These are phyloP conservation scores for Drosophila quadrilineata DNA, from an alignment of 1,140 invertebrate species.

Conservation along the genomic window DNA sequence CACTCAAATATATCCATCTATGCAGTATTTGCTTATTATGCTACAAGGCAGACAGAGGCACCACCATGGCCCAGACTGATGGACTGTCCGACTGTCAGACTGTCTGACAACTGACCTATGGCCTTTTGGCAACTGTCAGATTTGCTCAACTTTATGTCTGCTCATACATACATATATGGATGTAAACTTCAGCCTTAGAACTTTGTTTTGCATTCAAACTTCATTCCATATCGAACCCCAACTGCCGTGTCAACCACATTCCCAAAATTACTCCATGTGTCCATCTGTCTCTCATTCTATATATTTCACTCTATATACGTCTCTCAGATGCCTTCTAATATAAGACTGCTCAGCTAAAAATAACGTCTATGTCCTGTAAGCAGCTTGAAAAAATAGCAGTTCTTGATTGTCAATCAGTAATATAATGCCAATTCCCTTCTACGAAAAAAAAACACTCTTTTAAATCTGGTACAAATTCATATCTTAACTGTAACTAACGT, in stretches of 20 bases:
- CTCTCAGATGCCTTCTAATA: neutral
- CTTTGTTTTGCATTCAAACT: conserved; percentile 62
- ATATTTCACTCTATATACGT: neutral
- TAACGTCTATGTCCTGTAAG: conserved; percentile 58
- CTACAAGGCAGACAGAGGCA: neutral
- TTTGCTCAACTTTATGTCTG: conserved; percentile 56
- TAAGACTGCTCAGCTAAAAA: conserved; percentile 31
- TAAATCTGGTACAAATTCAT: too few species aligned
- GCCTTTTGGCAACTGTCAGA: neutral
- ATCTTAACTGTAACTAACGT: too few species aligned
- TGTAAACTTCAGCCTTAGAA: conserved; percentile 60
- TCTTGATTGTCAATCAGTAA: conserved; percentile 57
- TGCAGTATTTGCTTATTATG: conserved; percentile 17
- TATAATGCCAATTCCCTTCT: conserved; percentile 3
- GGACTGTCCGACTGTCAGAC: neutral
- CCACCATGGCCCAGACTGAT: too few species aligned
- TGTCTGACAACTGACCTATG: neutral
- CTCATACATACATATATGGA: conserved; percentile 54
- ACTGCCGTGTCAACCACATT: conserved; percentile 42
- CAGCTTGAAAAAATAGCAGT: conserved; percentile 27
- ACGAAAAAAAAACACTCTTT: too few species aligned
- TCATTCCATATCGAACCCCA: conserved; percentile 34
- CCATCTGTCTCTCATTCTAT: conserved; percentile 4
- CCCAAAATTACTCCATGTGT: conserved; percentile 21
- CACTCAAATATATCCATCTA: neutral